A percentile compares a stretch with the other conserved stretches of the same genome.
Conservation (phyloP, 2,113 vertebrate species). For the Alethe castanea region DNA sequence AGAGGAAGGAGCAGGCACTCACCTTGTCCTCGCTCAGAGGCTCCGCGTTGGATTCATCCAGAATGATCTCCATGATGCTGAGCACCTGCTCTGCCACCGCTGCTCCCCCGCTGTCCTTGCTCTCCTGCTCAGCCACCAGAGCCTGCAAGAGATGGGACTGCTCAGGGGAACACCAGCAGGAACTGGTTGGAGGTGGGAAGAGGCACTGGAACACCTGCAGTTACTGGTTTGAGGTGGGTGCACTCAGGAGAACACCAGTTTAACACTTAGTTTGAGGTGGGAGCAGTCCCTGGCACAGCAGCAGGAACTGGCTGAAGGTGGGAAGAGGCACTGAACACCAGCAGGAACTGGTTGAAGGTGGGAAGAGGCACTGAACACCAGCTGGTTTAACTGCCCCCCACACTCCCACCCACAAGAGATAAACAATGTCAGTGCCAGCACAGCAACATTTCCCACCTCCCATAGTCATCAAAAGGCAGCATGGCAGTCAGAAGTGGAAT, state of each 20-base stretch:
- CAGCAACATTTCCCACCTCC: background rate
- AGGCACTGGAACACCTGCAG: too few species aligned
- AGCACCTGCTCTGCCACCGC: constrained; percentile 97
- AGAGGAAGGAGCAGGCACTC: background rate
- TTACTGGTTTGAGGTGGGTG: too few species aligned
- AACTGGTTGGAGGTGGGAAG: background rate
- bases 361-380: background rate
- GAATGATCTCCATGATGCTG: constrained; percentile 98
- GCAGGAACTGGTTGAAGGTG: background rate
- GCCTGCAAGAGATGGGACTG: constrained; percentile 70
- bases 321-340: background rate
- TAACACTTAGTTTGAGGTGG: background rate
- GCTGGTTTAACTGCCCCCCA: background rate
- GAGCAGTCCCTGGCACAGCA: background rate
- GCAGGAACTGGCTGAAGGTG: too few species aligned
- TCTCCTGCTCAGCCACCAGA: constrained; percentile 95
- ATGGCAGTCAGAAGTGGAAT: background rate
- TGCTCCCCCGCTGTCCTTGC: constrained; percentile 94
- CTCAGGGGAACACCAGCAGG: background rate
- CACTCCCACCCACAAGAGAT: background rate
- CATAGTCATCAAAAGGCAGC: background rate
- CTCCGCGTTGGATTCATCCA: constrained; percentile 96
- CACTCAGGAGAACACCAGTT: background rate
- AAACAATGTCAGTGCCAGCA: background rate
- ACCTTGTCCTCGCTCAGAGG: constrained; percentile 97